Evolutionary conservation across 2,113 vertebrate species (phyloP).

Genomic region (Lasiurus borealis): DNA sequence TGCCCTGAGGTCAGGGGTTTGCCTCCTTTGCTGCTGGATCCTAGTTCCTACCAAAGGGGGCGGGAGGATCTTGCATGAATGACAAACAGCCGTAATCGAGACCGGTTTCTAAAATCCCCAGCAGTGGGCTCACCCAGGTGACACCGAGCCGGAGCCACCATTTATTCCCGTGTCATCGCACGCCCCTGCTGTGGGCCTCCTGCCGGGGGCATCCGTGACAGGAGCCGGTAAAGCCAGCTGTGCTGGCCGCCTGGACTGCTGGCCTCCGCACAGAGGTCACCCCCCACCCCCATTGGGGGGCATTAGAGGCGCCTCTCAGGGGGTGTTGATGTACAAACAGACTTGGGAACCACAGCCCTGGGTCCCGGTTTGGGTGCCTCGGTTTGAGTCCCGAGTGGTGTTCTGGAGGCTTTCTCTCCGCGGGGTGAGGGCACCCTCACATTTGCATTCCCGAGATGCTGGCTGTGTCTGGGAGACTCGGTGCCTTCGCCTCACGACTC

Average conservation of each 20-base stretch:
- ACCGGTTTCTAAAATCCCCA: too few relatives aligned
- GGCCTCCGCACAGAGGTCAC: not conserved
- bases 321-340: not conserved
- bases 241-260: not conserved
- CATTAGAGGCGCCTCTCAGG: not conserved
- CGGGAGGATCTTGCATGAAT: not conserved
- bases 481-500: not conserved
- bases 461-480: not conserved
- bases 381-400: not conserved
- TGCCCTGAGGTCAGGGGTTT: not conserved
- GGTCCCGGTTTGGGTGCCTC: not conserved
- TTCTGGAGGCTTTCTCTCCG: not conserved
- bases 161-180: too few relatives aligned
- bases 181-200: fast-evolving
- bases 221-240: fast-evolving
- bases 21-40: not conserved
- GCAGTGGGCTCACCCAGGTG: not conserved
- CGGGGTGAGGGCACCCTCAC: fast-evolving
- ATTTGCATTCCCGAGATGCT: not conserved
- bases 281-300: not conserved
- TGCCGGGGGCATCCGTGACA: fast-evolving
- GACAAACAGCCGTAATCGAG: not conserved
- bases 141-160: not conserved
- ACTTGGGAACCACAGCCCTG: too few relatives aligned
- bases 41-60: fast-evolving